Base-by-base conservation (phyloP, 2,797 vertebrate species). In the Phataginus tricuspis region DNA sequence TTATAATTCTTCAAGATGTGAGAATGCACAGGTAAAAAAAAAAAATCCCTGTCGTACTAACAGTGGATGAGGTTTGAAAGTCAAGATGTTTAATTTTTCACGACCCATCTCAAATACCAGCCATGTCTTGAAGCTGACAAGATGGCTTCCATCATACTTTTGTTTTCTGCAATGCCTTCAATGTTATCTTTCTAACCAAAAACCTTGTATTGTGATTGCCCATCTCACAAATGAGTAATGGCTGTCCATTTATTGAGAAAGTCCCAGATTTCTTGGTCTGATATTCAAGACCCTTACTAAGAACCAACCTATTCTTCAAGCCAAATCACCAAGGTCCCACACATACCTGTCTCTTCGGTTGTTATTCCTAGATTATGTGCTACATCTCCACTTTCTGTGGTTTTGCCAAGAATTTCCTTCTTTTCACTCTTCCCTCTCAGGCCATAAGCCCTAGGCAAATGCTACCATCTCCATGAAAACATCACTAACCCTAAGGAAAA, bases 111-210 rank as follows among this genome's bases (percentile, higher is more conserved):
- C 61, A 96, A 90, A 79, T 79, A 84, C 27, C 31, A 69, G 25
- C 71, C 39, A 42, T 68, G 59, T 86, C 37, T 69, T 90, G 51
- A 74, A 92, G 57, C 34, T 72, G 29, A 49, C 55, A 80, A 91
- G 49, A 78, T 71, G 55, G 11, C 63, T 37, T 69, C 5, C 45
- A 74, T 94, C 51, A 94, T 68, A 83, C 86, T 91, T 86, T 89
- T 86, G 19, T 92, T 94, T 83, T 71, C 23, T 90, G n/a, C 68
- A 90, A 63, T 74, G 14, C 69, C 59, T 83, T 95, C 37, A 61
- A 1, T 51, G 45, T 74, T 51, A 64, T 23, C 42, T 31, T 79
- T 86, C 37, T 79, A 57, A 83, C 74, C 74, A 55, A 63, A 53
- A 14, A 69, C 3, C 34, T 21, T 91, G 74, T 75, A 61, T 63